These are phyloP conservation scores for Spicauda simplicius DNA, from an alignment of 2,888 invertebrate species.

Conservation along the genomic window DNA sequence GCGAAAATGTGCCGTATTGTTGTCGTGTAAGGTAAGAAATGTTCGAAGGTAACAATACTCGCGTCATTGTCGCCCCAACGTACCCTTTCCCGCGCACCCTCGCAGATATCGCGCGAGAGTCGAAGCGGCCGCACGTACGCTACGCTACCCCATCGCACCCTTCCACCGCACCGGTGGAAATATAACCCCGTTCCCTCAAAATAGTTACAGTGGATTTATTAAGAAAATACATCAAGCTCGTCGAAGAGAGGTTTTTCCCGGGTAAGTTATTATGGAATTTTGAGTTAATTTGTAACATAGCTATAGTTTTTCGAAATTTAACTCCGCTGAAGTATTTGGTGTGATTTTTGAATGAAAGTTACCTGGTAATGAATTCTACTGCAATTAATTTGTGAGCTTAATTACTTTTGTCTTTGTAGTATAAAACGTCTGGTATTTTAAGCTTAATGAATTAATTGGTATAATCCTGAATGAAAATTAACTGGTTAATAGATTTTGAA, in stretches of 20 bases:
- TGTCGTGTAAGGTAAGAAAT: constrained; percentile 20
- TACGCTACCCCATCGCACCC: constrained; percentile 17
- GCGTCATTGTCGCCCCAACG: constrained; percentile 6
- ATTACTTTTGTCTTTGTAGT: no score
- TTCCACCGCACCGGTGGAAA: constrained; percentile 45
- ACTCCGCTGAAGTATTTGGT: neutral
- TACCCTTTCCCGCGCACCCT: constrained; percentile 41
- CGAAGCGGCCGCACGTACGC: constrained; percentile 53
- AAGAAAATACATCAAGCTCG: constrained; percentile 50
- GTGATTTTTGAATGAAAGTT: neutral
- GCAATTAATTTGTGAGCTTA: no score
- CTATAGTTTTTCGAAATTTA: no score
- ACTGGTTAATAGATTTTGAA: no score
- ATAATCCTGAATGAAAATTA: no score
- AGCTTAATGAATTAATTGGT: no score
- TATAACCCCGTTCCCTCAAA: constrained; percentile 42
- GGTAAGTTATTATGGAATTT: constrained; percentile 40
- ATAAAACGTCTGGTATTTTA: no score
- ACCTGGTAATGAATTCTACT: neutral
- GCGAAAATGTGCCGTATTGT: constrained; percentile 22
- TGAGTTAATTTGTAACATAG: neutral
- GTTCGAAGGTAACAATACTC: constrained; percentile 6
- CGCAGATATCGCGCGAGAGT: constrained; percentile 59
- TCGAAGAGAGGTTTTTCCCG: constrained; percentile 50
- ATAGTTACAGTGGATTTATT: constrained; percentile 51